Percentiles rank a stretch among this genome's conserved stretches.
Conservation (phyloP, 2,888 invertebrate genomes). For the Pseudanteris insignis region DNA sequence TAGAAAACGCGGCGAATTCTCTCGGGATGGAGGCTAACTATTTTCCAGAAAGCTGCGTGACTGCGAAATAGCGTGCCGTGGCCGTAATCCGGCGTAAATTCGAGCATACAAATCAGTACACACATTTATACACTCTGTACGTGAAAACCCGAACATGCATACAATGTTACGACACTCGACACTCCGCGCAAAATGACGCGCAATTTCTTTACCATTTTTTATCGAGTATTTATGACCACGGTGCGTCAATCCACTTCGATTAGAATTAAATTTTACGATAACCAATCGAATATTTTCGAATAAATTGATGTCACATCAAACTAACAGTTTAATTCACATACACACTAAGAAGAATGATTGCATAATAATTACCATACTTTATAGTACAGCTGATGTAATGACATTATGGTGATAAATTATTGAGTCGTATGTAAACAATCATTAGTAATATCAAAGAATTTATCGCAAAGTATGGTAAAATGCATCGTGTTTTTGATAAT, state of each 20-base stretch:
- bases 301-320: slow-evolving; percentile 25
- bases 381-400: no score
- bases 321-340: no score
- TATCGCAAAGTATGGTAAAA: no score
- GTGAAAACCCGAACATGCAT: slow-evolving; percentile 20
- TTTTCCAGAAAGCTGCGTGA: slow-evolving; percentile 40
- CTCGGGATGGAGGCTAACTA: slow-evolving; percentile 26
- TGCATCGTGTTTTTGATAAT: no score
- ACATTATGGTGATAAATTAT: no score
- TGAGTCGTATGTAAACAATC: no score
- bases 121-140: slow-evolving; percentile 16
- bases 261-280: slow-evolving; percentile 10
- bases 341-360: no score
- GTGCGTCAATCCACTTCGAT: slow-evolving; percentile 18
- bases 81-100: slow-evolving; percentile 36
- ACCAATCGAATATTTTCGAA: slow-evolving; percentile 23
- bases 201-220: no score
- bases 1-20: slow-evolving; percentile 15
- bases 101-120: slow-evolving; percentile 39
- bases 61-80: slow-evolving; percentile 32
- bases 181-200: slow-evolving; percentile 9
- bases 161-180: slow-evolving; percentile 27
- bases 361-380: no score
- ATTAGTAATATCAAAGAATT: no score
- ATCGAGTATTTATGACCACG: no score